Percentiles rank a stretch among this genome's conserved stretches.
phyloP scores from a whole-genome alignment of 2,888 invertebrate genomes.

The Ligdia adustata region DNA sequence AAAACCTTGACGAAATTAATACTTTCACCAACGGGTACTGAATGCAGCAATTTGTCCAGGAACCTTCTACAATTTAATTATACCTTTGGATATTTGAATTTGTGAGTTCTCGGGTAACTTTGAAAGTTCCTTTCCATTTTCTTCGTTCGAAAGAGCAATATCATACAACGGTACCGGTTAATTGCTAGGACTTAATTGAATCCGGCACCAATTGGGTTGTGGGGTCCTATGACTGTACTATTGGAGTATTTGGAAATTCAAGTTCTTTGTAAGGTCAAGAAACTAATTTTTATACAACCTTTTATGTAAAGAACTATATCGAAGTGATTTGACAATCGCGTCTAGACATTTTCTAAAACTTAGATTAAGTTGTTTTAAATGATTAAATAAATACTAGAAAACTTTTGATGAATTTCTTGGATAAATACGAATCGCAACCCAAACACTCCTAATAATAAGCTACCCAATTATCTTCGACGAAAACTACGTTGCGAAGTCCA shows the following conservation, averaged over 20 bases:
- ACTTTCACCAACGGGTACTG: slow-evolving; percentile 49
- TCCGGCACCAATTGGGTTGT: slow-evolving; percentile 46
- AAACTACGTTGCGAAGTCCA: slow-evolving; percentile 4
- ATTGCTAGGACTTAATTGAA: slow-evolving; percentile 59
- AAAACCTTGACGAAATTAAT: slow-evolving; percentile 65
- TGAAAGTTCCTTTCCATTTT: slow-evolving; percentile 45
- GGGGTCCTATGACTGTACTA: slow-evolving; percentile 18
- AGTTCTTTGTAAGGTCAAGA: slow-evolving; percentile 3
- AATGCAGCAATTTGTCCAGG: slow-evolving; percentile 59
- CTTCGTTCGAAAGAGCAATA: slow-evolving; percentile 50
- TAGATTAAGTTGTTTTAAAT: neutral
- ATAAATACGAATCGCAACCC: neutral
- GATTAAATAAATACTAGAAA: neutral
- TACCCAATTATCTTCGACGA: neutral
- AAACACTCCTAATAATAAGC: slow-evolving; percentile 4
- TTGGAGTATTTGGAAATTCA: slow-evolving; percentile 18
- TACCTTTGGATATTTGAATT: slow-evolving; percentile 54
- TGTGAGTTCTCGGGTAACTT: slow-evolving; percentile 46
- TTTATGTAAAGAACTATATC: neutral
- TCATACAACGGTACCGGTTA: slow-evolving; percentile 51
- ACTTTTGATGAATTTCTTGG: neutral
- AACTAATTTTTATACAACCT: neutral
- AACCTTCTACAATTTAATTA: slow-evolving; percentile 66
- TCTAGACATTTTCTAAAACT: neutral
- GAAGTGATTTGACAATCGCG: neutral